These are phyloP conservation scores for Calidris pygmaea DNA, from an alignment of 2,113 vertebrate genomes.

Conservation along the genomic window DNA sequence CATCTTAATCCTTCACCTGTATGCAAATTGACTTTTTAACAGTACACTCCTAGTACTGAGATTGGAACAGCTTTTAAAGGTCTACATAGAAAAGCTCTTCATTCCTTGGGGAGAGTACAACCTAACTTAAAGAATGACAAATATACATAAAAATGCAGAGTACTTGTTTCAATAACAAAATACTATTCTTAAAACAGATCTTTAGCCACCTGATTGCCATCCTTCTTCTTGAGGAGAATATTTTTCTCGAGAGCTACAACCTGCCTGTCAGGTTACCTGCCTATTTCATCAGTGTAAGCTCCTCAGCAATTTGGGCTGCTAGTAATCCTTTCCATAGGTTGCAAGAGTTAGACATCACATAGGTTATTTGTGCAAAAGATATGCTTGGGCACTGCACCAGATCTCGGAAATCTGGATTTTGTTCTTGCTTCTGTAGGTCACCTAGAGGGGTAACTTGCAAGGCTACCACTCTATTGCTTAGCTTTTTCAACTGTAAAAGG, in stretches of 20 bases:
- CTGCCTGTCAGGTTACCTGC: constrained; percentile 58
- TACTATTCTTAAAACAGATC: constrained; percentile 53
- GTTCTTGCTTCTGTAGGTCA: neutral
- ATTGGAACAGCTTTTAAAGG: neutral
- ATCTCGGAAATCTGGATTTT: neutral
- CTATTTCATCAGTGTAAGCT: constrained; percentile 75
- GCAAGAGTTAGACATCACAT: constrained; percentile 46
- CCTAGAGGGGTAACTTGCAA: neutral
- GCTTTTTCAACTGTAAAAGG: neutral
- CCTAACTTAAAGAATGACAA: neutral
- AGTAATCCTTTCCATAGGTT: constrained; percentile 55
- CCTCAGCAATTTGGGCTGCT: constrained; percentile 75
- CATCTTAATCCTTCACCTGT: neutral
- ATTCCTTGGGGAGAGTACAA: neutral
- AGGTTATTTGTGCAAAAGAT: constrained; percentile 53
- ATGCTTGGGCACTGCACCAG: neutral
- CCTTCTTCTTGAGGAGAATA: constrained; percentile 78
- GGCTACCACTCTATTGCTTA: neutral
- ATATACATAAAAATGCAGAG: neutral
- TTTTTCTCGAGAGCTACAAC: constrained; percentile 24
- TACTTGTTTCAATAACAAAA: neutral
- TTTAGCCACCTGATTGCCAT: constrained; percentile 80
- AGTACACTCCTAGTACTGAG: neutral
- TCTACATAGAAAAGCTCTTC: neutral
- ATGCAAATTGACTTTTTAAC: neutral